phyloP scores from a whole-genome alignment of 2,797 vertebrate genomes.

The Octomys mimax region DNA sequence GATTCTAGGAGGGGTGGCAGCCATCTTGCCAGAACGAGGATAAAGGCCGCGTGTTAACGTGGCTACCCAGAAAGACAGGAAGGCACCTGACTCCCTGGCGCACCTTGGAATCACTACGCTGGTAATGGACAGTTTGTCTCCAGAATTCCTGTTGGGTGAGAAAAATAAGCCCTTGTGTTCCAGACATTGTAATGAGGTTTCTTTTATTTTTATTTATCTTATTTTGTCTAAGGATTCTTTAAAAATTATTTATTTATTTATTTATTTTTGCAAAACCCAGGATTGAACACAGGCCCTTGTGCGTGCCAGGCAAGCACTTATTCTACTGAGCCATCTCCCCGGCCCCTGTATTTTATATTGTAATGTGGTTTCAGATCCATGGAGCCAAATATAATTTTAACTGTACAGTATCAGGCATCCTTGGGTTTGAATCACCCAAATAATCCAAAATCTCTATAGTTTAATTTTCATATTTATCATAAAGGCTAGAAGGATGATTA shows the following conservation, averaged over 20 bases:
- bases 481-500: not conserved
- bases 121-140: not conserved
- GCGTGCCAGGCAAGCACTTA: too few species aligned
- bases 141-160: not conserved
- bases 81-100: not conserved
- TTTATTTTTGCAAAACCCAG: too few species aligned
- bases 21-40: not conserved
- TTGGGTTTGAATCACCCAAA: not conserved
- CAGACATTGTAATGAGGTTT: not conserved
- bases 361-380: not conserved
- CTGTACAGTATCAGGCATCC: not conserved
- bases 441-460: constrained; percentile 26
- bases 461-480: not conserved
- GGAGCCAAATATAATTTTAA: not conserved
- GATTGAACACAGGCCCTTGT: too few species aligned
- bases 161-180: not conserved
- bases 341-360: too few species aligned
- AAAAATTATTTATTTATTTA: too few species aligned
- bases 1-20: not conserved
- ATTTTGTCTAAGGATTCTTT: too few species aligned
- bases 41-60: not conserved
- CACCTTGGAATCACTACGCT: not conserved
- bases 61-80: not conserved
- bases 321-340: too few species aligned
- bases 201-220: not conserved